Evolutionary conservation across 2,113 vertebrate species (phyloP).

Genomic region (Elanus axillaris): DNA sequence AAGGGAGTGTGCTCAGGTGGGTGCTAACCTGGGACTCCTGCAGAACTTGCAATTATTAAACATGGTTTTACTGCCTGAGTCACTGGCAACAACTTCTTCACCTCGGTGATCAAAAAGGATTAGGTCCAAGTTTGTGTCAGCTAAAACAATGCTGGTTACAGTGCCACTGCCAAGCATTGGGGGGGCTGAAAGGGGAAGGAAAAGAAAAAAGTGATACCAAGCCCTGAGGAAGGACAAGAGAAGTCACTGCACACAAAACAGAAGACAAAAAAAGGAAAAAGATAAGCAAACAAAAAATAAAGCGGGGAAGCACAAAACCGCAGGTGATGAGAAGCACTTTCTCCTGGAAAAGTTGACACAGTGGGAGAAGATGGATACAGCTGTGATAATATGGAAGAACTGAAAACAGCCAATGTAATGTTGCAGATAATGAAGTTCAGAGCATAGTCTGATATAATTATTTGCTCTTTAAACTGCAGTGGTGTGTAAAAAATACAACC

Average conservation of each 20-base stretch:
- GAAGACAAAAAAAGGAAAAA: neutral
- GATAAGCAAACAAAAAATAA: neutral
- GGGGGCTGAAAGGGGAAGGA: neutral
- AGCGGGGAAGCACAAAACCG: neutral
- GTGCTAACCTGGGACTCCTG: neutral
- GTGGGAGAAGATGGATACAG: neutral
- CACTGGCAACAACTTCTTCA: neutral
- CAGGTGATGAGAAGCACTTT: neutral
- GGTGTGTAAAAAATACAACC: neutral
- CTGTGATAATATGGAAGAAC: neutral
- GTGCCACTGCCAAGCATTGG: neutral
- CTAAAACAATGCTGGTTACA: neutral
- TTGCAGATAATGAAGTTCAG: neutral
- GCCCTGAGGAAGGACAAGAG: neutral
- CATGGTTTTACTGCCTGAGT: neutral
- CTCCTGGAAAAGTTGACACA: neutral
- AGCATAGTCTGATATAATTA: neutral
- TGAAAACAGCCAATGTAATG: neutral
- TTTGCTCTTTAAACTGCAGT: neutral
- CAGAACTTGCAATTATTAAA: neutral
- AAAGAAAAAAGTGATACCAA: neutral
- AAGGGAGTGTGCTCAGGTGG: neutral
- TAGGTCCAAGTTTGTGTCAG: neutral
- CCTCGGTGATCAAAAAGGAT: neutral
- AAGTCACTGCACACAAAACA: neutral